Evolutionary conservation across 2,888 invertebrate species (phyloP).

Genomic region (Hydroisotoma schaefferi): DNA sequence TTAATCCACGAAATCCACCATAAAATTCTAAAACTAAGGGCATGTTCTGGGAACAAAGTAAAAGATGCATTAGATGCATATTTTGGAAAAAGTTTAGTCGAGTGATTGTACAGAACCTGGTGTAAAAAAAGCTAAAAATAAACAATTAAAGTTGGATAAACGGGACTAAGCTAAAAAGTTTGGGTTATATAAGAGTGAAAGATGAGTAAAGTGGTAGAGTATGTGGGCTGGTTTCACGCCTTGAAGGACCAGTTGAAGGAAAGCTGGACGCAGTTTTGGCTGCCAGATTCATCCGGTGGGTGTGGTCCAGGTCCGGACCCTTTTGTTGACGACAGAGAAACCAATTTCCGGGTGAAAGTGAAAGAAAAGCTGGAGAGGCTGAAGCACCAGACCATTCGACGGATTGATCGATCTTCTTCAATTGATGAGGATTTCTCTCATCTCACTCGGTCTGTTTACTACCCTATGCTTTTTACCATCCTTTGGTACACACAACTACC

Average conservation of each 20-base stretch:
- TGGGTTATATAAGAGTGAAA: background rate
- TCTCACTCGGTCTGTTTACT: conserved; percentile 38
- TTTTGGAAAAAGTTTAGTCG: too few relatives aligned
- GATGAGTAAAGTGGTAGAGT: conserved; percentile 43
- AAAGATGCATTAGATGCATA: too few relatives aligned
- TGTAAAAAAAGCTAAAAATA: too few relatives aligned
- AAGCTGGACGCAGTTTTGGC: conserved; percentile 43
- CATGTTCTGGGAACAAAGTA: too few relatives aligned
- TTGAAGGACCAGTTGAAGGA: conserved; percentile 45
- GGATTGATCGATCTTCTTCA: conserved; percentile 39
- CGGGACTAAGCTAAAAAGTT: background rate
- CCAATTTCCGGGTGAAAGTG: conserved; percentile 44
- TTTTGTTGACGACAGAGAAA: conserved; percentile 23
- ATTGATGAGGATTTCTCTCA: conserved; percentile 44
- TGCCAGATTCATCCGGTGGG: conserved; percentile 15
- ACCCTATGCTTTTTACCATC: too few relatives aligned
- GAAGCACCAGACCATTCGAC: conserved; percentile 34
- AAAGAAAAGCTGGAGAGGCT: conserved; percentile 43
- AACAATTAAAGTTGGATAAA: too few relatives aligned
- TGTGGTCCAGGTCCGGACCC: background rate
- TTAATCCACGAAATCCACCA: too few relatives aligned
- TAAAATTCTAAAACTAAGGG: too few relatives aligned
- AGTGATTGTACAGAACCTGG: too few relatives aligned
- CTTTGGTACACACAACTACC: too few relatives aligned
- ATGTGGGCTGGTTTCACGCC: conserved; percentile 44